Evolutionary conservation across 2,797 vertebrate species (phyloP).

Genomic region (Peromyscus melanophrys): DNA sequence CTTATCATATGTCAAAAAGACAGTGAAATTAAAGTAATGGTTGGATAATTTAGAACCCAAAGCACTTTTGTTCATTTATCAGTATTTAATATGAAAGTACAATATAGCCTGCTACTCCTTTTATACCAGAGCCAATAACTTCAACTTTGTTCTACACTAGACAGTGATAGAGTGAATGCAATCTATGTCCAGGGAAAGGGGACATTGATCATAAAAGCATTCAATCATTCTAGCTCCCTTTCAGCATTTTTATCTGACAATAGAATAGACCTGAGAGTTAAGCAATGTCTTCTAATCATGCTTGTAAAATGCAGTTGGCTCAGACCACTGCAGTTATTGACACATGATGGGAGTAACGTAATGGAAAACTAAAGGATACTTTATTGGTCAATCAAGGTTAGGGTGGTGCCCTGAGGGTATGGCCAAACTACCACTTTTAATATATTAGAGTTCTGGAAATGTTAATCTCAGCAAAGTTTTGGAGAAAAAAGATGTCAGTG

Average conservation of each 20-base stretch:
- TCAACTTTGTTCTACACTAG: conserved; percentile 61
- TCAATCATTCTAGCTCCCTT: conserved; percentile 71
- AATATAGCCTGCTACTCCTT: conserved; percentile 43
- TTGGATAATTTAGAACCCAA: conserved; percentile 72
- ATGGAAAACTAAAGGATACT: conserved; percentile 53
- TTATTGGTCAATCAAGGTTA: conserved; percentile 52
- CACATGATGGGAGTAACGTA: conserved; percentile 56
- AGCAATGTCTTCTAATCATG: conserved; percentile 66
- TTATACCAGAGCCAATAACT: conserved; percentile 72
- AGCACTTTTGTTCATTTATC: conserved; percentile 73
- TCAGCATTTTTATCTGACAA: conserved; percentile 79
- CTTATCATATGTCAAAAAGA: conserved; percentile 59
- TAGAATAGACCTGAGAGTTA: conserved; percentile 67
- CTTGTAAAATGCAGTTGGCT: conserved; percentile 69
- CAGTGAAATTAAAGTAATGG: conserved; percentile 72
- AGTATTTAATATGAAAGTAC: conserved; percentile 76
- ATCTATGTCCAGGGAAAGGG: conserved; percentile 72
- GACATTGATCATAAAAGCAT: conserved; percentile 79
- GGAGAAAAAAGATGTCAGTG: not conserved
- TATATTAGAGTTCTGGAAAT: conserved; percentile 41
- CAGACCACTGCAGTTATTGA: conserved; percentile 71
- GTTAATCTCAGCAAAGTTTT: conserved; percentile 34
- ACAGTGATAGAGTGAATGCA: conserved; percentile 76
- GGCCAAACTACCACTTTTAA: not conserved
- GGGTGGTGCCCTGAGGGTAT: conserved; percentile 4